A percentile compares a stretch with the other conserved stretches of the same genome.
phyloP scores from a whole-genome alignment of 1,140 invertebrate species.

The Drosophila prosaltans region DNA sequence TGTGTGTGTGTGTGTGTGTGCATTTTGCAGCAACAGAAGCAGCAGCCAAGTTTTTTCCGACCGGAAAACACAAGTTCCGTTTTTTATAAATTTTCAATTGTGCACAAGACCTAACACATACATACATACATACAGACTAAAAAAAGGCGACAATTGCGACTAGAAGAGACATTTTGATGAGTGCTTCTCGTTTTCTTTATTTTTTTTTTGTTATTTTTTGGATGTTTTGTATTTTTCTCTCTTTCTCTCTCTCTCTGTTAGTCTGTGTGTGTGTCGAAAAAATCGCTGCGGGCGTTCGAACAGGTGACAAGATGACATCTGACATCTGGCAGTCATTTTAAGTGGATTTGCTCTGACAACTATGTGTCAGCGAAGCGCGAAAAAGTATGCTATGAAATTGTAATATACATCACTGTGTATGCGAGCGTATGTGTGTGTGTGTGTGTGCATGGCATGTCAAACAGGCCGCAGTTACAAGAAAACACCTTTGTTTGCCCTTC shows the following conservation, averaged over 20 bases:
- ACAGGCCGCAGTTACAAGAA: conserved; percentile 3
- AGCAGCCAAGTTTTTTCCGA: conserved; percentile 71
- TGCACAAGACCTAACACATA: conserved; percentile 40
- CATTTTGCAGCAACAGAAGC: conserved; percentile 33
- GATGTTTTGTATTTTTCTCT: too few relatives aligned
- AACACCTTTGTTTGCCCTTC: conserved; percentile 1
- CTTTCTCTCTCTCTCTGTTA: not conserved
- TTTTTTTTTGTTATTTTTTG: conserved; percentile 23
- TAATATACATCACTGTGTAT: conserved; percentile 1
- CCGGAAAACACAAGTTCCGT: conserved; percentile 76
- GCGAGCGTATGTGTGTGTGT: not conserved
- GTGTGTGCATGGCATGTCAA: conserved; percentile 3
- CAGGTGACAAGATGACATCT: conserved; percentile 72
- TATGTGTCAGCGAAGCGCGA: conserved; percentile 39
- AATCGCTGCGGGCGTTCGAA: conserved; percentile 28
- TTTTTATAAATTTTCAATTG: conserved; percentile 76
- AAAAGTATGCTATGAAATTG: conserved; percentile 41
- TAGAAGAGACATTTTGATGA: conserved; percentile 59
- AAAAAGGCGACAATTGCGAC: conserved; percentile 50
- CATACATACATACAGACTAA: conserved; percentile 16
- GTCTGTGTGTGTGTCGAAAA: conserved; percentile 11
- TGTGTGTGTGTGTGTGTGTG: not conserved
- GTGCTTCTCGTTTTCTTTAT: conserved; percentile 48
- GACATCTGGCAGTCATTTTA: conserved; percentile 66
- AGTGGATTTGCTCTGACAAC: conserved; percentile 72